Base-by-base conservation (phyloP, 2,113 vertebrate genomes). In the Dasypus novemcinctus region DNA sequence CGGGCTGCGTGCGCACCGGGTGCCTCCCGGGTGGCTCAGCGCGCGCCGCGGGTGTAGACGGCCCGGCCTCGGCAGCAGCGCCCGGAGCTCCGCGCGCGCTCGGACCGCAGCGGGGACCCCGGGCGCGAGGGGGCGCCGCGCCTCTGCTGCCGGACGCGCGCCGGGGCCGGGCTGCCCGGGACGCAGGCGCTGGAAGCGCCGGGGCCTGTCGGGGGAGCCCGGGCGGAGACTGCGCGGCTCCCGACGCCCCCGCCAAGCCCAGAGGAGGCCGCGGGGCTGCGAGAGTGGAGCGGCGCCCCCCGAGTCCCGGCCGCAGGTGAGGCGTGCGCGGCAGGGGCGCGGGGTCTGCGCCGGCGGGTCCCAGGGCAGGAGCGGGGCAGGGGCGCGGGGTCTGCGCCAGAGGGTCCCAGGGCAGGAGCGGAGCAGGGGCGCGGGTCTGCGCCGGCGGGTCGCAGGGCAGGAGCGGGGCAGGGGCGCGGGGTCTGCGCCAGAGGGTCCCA, bases 51-150 rank as follows among this genome's bases (percentile, higher is more conserved):
- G 7, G 38, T 3, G 33, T 31, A 64, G 69, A 10, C 21, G 2
- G 31, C 18, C 59, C 0, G 41, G 23, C 57, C 84, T 46, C 31
- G 10, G 29, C 25, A 14, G 63, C 38, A 0, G 38, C 46, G 15
- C 75, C 17, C 33, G 0, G 27, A 72, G 46, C 49, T 74, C 49
- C 4, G 36, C 76, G 27, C 2, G 57, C 75, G 64, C 23, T 41
- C 1, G 38, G 81, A 61, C 68, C 68, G 10, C 4, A 15, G 29
- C 12, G 69, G 33, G 7, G 54, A 57, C 23, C 80, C 21, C 31
- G 36, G 88, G 93, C 95, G 82, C 91, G 84, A 96, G 94, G 87
- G 96, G 87, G 95, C 87, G 96, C 93, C 81, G 78, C 82, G 52
- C 69, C 72, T 52, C 84, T 46, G 52, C 84, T 7, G 92, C 68